Evolutionary conservation across 2,113 vertebrate species (phyloP).

Genomic region (Scolopax mira): DNA sequence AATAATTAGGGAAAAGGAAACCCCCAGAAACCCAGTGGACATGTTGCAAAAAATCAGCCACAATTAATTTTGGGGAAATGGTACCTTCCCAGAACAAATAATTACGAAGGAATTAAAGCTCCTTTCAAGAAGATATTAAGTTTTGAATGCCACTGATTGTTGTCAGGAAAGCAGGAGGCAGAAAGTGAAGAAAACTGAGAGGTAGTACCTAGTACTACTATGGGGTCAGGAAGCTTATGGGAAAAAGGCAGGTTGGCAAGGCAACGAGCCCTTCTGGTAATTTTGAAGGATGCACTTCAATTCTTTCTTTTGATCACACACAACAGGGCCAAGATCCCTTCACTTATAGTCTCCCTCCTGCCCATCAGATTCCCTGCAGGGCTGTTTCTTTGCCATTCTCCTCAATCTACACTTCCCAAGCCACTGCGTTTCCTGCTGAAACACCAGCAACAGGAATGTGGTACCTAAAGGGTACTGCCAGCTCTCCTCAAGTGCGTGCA

Average conservation of each 20-base stretch:
- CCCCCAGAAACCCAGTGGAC: not conserved
- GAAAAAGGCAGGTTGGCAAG: not conserved
- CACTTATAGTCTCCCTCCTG: not conserved
- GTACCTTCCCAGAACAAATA: not conserved
- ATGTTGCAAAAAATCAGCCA: not conserved
- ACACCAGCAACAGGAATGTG: not conserved
- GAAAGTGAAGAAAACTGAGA: not conserved
- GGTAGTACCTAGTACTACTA: not conserved
- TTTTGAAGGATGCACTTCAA: not conserved
- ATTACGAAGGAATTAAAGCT: not conserved
- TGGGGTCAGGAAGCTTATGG: not conserved
- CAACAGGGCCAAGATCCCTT: not conserved
- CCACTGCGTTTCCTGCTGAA: accelerated
- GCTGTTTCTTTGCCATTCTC: not conserved
- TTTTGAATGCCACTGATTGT: not conserved
- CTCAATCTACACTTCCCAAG: not conserved
- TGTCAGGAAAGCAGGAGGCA: not conserved
- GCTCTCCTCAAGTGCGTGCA: not conserved
- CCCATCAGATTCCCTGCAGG: not conserved
- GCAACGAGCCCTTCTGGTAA: not conserved
- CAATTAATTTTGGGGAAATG: not conserved
- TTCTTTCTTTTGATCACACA: not conserved
- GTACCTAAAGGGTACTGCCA: not conserved
- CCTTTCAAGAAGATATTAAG: not conserved
- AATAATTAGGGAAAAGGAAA: not conserved